Evolutionary conservation across 2,888 invertebrate species (phyloP), one percentile per base, ranked within the genome.

Genomic region (Heliothis peltigera): DNA sequence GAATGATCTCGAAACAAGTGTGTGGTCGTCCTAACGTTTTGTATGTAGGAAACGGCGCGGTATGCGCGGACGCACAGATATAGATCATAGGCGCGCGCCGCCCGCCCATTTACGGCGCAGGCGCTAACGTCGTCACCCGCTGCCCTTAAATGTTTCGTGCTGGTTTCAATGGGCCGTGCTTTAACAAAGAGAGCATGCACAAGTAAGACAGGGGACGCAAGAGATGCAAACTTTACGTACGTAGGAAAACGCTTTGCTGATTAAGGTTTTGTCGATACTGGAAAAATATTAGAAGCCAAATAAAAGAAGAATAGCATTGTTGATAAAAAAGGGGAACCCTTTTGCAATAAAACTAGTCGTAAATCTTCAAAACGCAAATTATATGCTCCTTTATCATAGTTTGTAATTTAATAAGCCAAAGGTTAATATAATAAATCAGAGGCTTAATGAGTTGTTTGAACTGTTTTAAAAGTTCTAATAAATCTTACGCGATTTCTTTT

Each of bases 41-140:
- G 62, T 55, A 62, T 65, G 62, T 68, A 85, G 85, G 84, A 86
- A 89, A 83, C 82, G 75, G 64, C 59, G 55, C 35, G 75, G 79
- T 75, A 80, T 84, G 85, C 81, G 80, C 77, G 78, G 74, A 76
- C 85, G 84, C 84, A 77, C 87, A 80, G 87, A 87, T 88, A 87
- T 83, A 87, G 89, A 90, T 89, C 89, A 86, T 72, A 87, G 72
- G 67, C 75, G 81, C 80, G 79, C 77, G 82, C 87, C 88, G 86
- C 84, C 77, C 75, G 73, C 80, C 91, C 89, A 79, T 90, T 79
- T 89, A 90, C 60, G 87, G 89, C 48, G 60, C 68, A 71, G 81
- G 80, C 79, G 78, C 79, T 83, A 82, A 79, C 75, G 81, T 68
- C 65, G 74, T 68, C 77, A 78, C 64, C 71, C 46, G 61, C 35